Percentiles rank a stretch among this genome's conserved stretches.
phyloP scores from a whole-genome alignment of 2,113 vertebrate species.

The Perca fluviatilis region DNA sequence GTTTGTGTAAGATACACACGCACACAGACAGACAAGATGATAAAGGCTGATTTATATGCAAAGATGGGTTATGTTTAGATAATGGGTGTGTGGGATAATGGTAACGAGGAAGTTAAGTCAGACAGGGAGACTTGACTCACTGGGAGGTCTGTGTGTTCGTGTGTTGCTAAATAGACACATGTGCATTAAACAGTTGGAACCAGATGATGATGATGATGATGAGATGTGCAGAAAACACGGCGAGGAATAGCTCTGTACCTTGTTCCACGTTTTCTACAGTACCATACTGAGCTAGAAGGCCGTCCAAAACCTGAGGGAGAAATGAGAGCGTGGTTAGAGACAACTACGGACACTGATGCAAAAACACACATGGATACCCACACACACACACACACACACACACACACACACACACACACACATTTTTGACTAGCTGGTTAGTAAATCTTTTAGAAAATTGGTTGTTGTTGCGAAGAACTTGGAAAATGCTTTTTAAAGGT shows the following conservation, averaged over 20 bases:
- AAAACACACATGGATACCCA: slow-evolving; percentile 1
- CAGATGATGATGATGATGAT: slow-evolving; percentile 29
- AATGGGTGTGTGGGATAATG: slow-evolving; percentile 68
- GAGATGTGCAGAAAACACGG: slow-evolving; percentile 16
- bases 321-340: slow-evolving; percentile 38
- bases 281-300: slow-evolving; percentile 92
- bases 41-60: slow-evolving; percentile 65
- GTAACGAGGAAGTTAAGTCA: slow-evolving; percentile 61
- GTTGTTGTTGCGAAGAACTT: not conserved
- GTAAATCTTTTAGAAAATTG: no score
- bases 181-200: slow-evolving; percentile 40
- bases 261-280: slow-evolving; percentile 95
- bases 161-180: slow-evolving; percentile 52
- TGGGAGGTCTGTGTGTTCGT: slow-evolving; percentile 57
- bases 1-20: slow-evolving; percentile 35
- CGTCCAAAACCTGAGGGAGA: slow-evolving; percentile 89
- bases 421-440: not conserved
- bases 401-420: not conserved
- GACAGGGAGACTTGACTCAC: slow-evolving; percentile 63
- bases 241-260: slow-evolving; percentile 82
- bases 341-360: not conserved
- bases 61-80: slow-evolving; percentile 74
- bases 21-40: slow-evolving; percentile 47
- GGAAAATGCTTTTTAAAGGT: not conserved
- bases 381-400: slow-evolving; percentile 10